phyloP scores from a whole-genome alignment of 2,797 vertebrate genomes.

The Tadarida brasiliensis region DNA sequence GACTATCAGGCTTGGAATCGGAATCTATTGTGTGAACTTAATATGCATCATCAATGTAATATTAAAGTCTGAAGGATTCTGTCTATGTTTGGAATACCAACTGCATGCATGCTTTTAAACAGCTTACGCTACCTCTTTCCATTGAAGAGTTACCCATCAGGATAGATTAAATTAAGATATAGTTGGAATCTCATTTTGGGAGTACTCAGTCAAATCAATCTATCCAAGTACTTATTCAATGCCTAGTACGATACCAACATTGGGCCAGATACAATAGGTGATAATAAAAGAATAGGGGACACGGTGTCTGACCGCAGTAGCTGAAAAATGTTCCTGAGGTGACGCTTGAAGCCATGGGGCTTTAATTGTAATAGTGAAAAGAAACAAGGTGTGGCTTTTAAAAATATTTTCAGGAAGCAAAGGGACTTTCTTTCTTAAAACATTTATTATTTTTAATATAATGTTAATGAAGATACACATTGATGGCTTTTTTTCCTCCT shows the following conservation, averaged over 20 bases:
- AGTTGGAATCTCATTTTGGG: neutral
- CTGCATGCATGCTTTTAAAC: neutral
- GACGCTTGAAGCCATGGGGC: neutral
- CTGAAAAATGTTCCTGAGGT: neutral
- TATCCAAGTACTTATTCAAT: neutral
- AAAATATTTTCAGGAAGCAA: slow-evolving; percentile 6
- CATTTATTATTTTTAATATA: neutral
- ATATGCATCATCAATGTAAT: neutral
- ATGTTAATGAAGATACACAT: neutral
- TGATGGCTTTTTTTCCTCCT: neutral
- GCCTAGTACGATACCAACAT: neutral
- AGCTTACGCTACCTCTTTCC: neutral
- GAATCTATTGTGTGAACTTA: neutral
- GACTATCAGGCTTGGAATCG: neutral
- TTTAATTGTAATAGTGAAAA: neutral
- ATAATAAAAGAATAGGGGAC: neutral
- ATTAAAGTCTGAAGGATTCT: neutral
- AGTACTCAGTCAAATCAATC: neutral
- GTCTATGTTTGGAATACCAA: neutral
- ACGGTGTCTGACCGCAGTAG: neutral
- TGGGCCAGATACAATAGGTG: neutral
- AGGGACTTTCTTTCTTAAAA: neutral
- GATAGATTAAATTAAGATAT: neutral
- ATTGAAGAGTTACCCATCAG: neutral
- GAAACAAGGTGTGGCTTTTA: neutral